Evolutionary conservation across 2,888 invertebrate species (phyloP).

Genomic region (Criorhina ranunculi): DNA sequence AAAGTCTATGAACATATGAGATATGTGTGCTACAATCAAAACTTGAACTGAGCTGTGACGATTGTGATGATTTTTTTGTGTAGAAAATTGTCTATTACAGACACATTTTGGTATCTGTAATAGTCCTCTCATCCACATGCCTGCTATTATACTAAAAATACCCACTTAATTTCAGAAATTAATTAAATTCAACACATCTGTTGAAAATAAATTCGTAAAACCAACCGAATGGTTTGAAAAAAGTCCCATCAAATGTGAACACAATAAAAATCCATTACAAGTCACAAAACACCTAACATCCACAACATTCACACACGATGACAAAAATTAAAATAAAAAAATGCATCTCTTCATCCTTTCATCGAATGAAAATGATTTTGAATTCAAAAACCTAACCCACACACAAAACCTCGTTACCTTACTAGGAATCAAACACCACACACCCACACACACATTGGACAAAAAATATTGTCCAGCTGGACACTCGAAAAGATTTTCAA

Average conservation of each 20-base stretch:
- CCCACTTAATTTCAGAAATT: conserved; percentile 3
- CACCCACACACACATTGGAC: too few species aligned
- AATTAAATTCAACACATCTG: conserved; percentile 1
- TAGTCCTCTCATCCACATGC: too few species aligned
- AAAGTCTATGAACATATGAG: too few species aligned
- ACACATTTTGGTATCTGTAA: too few species aligned
- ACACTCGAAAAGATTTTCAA: conserved; percentile 63
- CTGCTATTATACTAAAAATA: too few species aligned
- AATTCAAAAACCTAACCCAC: conserved; percentile 48
- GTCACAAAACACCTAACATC: neutral
- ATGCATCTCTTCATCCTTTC: conserved; percentile 28
- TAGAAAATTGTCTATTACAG: too few species aligned
- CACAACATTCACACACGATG: conserved; percentile 1
- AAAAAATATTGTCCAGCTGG: conserved; percentile 47
- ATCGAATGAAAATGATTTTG: conserved; percentile 47
- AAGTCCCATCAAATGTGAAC: neutral
- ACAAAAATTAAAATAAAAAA: too few species aligned
- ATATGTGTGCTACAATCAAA: too few species aligned
- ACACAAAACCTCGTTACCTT: neutral
- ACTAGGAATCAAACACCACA: conserved; percentile 43
- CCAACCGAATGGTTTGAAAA: neutral
- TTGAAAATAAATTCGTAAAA: neutral
- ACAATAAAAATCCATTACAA: conserved; percentile 27
- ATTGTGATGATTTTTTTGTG: too few species aligned
- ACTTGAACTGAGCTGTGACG: too few species aligned